These are phyloP conservation scores for Grammomys dolichurus DNA, from an alignment of 2,113 vertebrate genomes.

Conservation along the genomic window DNA sequence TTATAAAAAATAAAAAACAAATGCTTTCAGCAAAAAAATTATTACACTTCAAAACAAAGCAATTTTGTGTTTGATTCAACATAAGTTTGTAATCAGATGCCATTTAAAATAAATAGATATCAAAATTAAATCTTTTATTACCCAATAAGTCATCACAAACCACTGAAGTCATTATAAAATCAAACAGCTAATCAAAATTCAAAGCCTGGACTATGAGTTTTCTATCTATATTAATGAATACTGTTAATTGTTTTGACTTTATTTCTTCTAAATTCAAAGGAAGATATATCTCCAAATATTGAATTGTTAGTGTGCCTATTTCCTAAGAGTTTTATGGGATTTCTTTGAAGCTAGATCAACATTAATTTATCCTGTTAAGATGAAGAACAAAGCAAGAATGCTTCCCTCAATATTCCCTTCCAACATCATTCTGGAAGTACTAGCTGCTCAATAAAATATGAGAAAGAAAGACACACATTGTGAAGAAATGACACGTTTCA, in stretches of 20 bases:
- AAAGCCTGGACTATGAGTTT: slow-evolving; percentile 24
- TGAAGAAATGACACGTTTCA: slow-evolving; percentile 4
- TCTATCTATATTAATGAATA: background rate
- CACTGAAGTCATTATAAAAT: slow-evolving; percentile 11
- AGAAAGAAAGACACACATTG: background rate
- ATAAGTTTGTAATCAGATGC: background rate
- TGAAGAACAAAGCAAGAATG: background rate
- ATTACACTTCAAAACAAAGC: slow-evolving; percentile 23
- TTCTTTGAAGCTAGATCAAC: background rate
- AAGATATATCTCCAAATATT: slow-evolving; percentile 41
- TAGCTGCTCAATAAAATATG: background rate
- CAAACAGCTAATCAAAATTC: slow-evolving; percentile 28
- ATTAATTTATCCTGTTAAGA: background rate
- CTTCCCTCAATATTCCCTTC: background rate
- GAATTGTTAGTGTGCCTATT: background rate
- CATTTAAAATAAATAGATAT: background rate
- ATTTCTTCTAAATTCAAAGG: slow-evolving; percentile 45
- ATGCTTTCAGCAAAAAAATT: background rate
- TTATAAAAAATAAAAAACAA: too few species aligned
- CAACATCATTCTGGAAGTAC: background rate
- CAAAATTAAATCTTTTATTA: background rate
- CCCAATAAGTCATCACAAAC: background rate
- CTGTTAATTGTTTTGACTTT: background rate
- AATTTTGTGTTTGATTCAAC: background rate
- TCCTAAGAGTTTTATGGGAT: slow-evolving; percentile 20